phyloP scores from a whole-genome alignment of 2,113 vertebrate genomes.

The Vulpes lagopus region DNA sequence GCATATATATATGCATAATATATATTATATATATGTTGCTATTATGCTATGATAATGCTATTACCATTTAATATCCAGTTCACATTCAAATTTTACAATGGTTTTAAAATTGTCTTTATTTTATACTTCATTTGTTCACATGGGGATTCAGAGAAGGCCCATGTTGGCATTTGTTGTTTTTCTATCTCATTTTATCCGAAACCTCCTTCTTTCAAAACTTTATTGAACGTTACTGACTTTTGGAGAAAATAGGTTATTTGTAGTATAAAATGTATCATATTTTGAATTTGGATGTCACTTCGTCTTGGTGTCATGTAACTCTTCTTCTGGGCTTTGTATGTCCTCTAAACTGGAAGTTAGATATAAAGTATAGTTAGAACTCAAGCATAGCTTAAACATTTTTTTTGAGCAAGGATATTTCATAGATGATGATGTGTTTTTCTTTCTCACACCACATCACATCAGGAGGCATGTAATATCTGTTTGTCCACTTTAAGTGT shows the following conservation, averaged over 20 bases:
- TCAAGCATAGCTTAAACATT: background rate
- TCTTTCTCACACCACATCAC: background rate
- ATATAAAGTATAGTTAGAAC: background rate
- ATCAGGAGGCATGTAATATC: background rate
- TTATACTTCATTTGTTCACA: constrained; percentile 46
- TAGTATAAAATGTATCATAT: constrained; percentile 7
- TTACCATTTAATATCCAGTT: background rate
- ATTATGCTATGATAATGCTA: too few species aligned
- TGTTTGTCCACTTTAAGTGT: background rate
- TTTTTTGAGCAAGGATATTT: background rate
- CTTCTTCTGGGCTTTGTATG: background rate
- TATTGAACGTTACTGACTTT: background rate
- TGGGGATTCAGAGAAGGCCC: background rate
- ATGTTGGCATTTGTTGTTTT: background rate
- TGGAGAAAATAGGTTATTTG: constrained; percentile 33
- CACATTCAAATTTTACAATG: background rate
- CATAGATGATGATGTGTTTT: background rate
- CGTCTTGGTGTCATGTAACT: constrained; percentile 45
- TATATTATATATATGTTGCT: too few species aligned
- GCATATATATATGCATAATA: too few species aligned
- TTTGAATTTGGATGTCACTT: constrained; percentile 1
- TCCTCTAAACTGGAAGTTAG: background rate
- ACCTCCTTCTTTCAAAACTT: background rate
- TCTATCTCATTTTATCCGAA: constrained; percentile 32
- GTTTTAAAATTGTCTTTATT: constrained; percentile 33